A percentile compares a stretch with the other conserved stretches of the same genome.
These are phyloP conservation scores for Dicrostonyx torquatus DNA, from an alignment of 2,797 vertebrate genomes.

Conservation along the genomic window DNA sequence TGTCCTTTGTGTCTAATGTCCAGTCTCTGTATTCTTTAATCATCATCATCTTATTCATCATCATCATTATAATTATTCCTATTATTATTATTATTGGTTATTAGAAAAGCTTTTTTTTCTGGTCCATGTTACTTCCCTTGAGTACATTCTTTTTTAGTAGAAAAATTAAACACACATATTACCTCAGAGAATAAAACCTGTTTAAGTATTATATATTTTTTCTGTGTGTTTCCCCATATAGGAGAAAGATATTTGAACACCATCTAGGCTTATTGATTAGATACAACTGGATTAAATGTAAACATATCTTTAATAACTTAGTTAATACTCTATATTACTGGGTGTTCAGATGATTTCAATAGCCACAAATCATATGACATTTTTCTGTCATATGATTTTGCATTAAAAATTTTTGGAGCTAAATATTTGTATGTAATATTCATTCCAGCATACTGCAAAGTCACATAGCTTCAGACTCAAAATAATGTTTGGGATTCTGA, in stretches of 20 bases:
- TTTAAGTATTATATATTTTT: background rate
- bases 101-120: background rate
- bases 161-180: background rate
- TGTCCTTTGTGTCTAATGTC: background rate
- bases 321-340: background rate
- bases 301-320: conserved; percentile 13
- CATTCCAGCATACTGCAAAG: background rate
- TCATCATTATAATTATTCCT: background rate
- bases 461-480: background rate
- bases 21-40: background rate
- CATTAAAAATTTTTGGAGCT: background rate
- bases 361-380: too few species aligned
- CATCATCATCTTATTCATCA: background rate
- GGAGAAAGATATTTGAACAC: background rate
- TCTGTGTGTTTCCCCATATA: background rate
- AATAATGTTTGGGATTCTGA: background rate
- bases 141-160: background rate
- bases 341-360: background rate
- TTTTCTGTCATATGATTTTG: background rate
- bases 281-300: conserved; percentile 7
- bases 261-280: conserved; percentile 1
- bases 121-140: background rate
- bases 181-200: background rate
- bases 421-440: conserved; percentile 29
- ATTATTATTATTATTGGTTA: background rate